These are phyloP conservation scores for Cheilosia scutellata DNA, from an alignment of 2,888 invertebrate species.

Conservation along the genomic window DNA sequence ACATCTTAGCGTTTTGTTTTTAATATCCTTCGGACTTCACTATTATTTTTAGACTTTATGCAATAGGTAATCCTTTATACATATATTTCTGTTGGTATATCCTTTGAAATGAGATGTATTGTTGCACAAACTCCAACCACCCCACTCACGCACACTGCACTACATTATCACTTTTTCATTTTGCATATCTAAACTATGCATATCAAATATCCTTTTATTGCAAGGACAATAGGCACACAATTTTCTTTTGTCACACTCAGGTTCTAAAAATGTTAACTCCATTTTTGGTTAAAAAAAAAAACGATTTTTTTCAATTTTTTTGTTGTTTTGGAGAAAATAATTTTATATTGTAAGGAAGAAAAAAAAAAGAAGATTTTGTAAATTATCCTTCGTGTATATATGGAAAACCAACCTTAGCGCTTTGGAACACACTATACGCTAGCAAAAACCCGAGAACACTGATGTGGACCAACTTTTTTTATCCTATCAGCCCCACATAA, in stretches of 20 bases:
- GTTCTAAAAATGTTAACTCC: slow-evolving; percentile 13
- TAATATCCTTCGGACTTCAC: slow-evolving; percentile 53
- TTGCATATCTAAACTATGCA: slow-evolving; percentile 31
- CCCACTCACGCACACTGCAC: slow-evolving; percentile 58
- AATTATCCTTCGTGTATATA: slow-evolving; percentile 60
- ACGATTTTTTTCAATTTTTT: no score
- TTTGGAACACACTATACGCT: slow-evolving; percentile 85
- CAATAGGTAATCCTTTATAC: slow-evolving; percentile 49
- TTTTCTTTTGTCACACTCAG: slow-evolving; percentile 8
- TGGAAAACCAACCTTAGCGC: slow-evolving; percentile 84
- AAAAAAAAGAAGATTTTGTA: slow-evolving; percentile 19
- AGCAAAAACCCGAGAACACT: slow-evolving; percentile 85
- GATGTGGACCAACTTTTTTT: slow-evolving; percentile 83
- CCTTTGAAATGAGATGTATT: slow-evolving; percentile 12
- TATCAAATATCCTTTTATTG: slow-evolving; percentile 52
- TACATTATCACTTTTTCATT: slow-evolving; percentile 55
- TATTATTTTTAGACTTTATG: slow-evolving; percentile 54
- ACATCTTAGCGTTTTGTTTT: neutral
- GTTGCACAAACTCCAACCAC: slow-evolving; percentile 28
- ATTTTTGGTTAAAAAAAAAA: slow-evolving; percentile 13
- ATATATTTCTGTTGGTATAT: slow-evolving; percentile 48
- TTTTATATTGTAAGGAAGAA: neutral
- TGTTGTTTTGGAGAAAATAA: slow-evolving; percentile 11
- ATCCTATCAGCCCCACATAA: slow-evolving; percentile 82
- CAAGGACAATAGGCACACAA: slow-evolving; percentile 13